Evolutionary conservation across 2,797 vertebrate species (phyloP).

Genomic region (Sebastes nivosus): DNA sequence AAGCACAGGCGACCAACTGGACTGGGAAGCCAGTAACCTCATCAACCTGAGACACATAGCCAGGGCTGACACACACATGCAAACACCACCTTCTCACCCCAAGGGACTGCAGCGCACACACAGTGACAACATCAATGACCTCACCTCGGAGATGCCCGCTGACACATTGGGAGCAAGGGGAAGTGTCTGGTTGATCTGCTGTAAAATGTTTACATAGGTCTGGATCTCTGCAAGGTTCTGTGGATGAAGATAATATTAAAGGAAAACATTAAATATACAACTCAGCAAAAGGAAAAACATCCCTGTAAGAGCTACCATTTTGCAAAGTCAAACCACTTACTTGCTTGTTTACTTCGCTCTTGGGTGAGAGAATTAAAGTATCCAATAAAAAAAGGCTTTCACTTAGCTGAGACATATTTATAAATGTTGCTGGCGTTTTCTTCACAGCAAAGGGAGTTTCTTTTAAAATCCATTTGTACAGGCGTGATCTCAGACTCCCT

Average conservation of each 20-base stretch:
- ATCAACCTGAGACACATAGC: constrained; percentile 46
- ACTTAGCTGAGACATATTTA: constrained; percentile 16
- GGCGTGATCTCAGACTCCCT: neutral
- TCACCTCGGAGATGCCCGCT: constrained; percentile 88
- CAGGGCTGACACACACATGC: constrained; percentile 57
- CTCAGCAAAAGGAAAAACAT: neutral
- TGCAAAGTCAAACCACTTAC: neutral
- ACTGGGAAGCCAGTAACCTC: constrained; percentile 40
- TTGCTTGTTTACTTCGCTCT: neutral
- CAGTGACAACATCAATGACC: constrained; percentile 54
- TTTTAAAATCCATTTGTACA: constrained; percentile 9
- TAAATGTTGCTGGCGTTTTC: neutral
- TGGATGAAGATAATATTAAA: constrained; percentile 17
- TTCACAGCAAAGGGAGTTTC: neutral
- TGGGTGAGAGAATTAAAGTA: neutral
- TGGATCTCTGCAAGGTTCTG: constrained; percentile 97
- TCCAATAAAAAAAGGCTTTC: constrained; percentile 13
- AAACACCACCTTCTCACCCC: constrained; percentile 34
- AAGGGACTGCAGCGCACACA: constrained; percentile 22
- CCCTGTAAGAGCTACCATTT: neutral
- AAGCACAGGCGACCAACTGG: constrained; percentile 3
- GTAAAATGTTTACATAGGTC: constrained; percentile 92
- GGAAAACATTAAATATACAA: neutral
- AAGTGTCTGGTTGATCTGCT: constrained; percentile 92
- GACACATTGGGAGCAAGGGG: constrained; percentile 82